A percentile compares a stretch with the other conserved stretches of the same genome.
Evolutionary conservation across 2,888 invertebrate genomes (phyloP).

Genomic region (Lycophotia porphyrea): DNA sequence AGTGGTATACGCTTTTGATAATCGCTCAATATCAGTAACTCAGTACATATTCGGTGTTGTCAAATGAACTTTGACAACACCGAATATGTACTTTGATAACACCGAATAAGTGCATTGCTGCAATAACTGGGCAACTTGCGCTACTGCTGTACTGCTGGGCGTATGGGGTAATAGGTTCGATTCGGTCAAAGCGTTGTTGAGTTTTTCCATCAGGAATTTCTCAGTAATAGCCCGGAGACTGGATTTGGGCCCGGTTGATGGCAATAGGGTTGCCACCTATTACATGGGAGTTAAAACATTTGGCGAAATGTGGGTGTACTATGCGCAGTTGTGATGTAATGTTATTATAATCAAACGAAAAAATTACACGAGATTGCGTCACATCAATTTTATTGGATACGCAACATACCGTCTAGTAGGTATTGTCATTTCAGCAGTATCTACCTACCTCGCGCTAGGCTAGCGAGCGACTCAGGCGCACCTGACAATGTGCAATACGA

Average conservation of each 20-base stretch:
- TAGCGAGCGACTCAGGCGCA: constrained; percentile 24
- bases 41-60: not conserved
- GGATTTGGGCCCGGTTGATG: not conserved
- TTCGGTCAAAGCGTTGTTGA: not conserved
- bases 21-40: not conserved
- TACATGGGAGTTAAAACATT: not conserved
- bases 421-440: constrained; percentile 19
- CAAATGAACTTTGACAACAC: not conserved
- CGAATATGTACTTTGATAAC: too few species aligned
- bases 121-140: not conserved
- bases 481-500: constrained; percentile 35
- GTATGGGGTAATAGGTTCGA: not conserved
- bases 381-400: not conserved
- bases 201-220: too few species aligned
- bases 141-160: too few species aligned
- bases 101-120: not conserved
- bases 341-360: not conserved
- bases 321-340: not conserved
- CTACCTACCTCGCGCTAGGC: not conserved
- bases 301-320: not conserved
- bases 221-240: not conserved
- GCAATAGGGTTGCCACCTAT: not conserved
- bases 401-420: not conserved
- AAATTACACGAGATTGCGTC: not conserved
- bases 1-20: not conserved